Evolutionary conservation across 2,888 invertebrate genomes (phyloP), one percentile per base, ranked within the genome.

Genomic region (Antitype chi): DNA sequence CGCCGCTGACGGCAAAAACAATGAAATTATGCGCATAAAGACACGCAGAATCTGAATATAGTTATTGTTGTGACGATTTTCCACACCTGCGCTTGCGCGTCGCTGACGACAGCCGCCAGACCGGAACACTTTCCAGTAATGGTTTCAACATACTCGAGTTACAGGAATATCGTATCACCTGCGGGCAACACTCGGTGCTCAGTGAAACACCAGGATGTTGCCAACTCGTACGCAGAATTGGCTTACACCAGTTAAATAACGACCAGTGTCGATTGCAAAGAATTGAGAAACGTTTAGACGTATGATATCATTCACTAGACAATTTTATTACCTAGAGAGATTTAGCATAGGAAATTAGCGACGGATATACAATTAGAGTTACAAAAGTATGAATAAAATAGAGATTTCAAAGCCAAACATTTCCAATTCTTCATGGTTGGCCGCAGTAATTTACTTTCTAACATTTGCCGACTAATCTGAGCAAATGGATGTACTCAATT

Each of bases 111-210:
- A 74, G 52, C 74, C 91, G 85, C 66, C 91, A 90, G 93, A 93
- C 91, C 94, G 93, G 90, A 94, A 95, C 94, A 94, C 93, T 95
- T 95, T 94, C 94, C 94, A 93, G 93, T 91, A 93, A 94, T 90
- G 92, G 92, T 94, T 93, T 92, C 92, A 93, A 92, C 91, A 92
- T 87, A 84, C 92, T 94, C 91, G 85, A 88, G 90, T 95, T 94
- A 93, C 94, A 90, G 92, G 93, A 93, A 93, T 93, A 94, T 93
- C 93, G 86, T 81, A 93, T 94, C 91, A 90, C 92, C 79, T 80
- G 86, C 85, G 88, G 87, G 88, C 83, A 87, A 81, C 85, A 88
- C 87, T 78, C 87, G 88, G 80, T 60, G 60, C 81, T 85, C 86
- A 88, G 76, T 88, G 89, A 91, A 90, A 91, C 90, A 92, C 87